Evolutionary conservation across 2,797 vertebrate species (phyloP).

Genomic region (Pterois miles): DNA sequence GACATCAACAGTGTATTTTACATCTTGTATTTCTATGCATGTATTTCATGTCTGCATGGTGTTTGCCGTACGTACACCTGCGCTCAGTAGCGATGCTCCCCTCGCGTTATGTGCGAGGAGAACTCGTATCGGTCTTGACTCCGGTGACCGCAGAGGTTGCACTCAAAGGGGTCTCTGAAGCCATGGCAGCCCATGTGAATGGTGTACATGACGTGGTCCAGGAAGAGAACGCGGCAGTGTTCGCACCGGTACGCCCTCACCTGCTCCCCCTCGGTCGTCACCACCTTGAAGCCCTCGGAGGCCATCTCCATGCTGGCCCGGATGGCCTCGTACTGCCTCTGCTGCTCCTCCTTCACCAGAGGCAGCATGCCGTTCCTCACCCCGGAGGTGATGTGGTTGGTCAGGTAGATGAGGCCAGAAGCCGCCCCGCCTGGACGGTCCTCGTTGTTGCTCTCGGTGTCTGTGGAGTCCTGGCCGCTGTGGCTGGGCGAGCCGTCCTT

Average conservation of each 20-base stretch:
- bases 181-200: conserved; percentile 99
- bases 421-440: conserved; percentile 85
- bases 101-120: conserved; percentile 97
- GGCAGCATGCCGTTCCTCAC: conserved; percentile 90
- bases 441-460: conserved; percentile 97
- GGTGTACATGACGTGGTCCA: conserved; percentile 99
- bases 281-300: conserved; percentile 92
- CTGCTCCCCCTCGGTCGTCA: conserved; percentile 90
- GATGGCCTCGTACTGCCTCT: conserved; percentile 90
- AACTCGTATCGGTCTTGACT: conserved; percentile 99
- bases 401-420: conserved; percentile 92
- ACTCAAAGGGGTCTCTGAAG: conserved; percentile 97
- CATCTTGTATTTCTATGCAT: conserved; percentile 40
- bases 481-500: conserved; percentile 95
- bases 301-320: conserved; percentile 87
- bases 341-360: conserved; percentile 92
- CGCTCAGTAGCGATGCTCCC: conserved; percentile 91
- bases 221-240: conserved; percentile 96
- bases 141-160: conserved; percentile 97
- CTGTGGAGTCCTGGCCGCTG: conserved; percentile 97
- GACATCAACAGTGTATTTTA: conserved; percentile 58
- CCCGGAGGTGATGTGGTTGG: conserved; percentile 92
- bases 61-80: conserved; percentile 27
- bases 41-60: conserved; percentile 27
- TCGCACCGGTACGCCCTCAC: conserved; percentile 92